Evolutionary conservation across 2,888 invertebrate genomes (phyloP), one percentile per base, ranked within the genome.

Genomic region (Zygothrica quintamaculata): DNA sequence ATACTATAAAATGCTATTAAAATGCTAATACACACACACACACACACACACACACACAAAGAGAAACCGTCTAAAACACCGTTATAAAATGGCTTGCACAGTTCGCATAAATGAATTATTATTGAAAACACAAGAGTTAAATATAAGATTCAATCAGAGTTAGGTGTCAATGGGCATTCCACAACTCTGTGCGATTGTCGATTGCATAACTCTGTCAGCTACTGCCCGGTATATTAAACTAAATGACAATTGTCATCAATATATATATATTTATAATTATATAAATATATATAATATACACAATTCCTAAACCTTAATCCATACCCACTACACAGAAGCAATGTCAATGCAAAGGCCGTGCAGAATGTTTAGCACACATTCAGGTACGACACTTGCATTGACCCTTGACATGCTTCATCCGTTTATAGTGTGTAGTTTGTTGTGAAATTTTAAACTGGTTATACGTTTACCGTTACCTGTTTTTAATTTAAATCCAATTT

Each of bases 201-300:
- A 77, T 86, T 89, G 89, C 87, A 89, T 89, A 89, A 88, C 89
- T 90, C 88, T 90, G 89, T 86, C 77, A 79, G 89, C 84, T 86
- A 87, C 84, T 89, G 84, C 86, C 88, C 81, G 84, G 88, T 80
- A 81, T 79, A 70, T n/a, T 55, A 61, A 44, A 59, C 65, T n/a
- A n/a, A n/a, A 51, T 62, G 70, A 74, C 70, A 5, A 68, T 71
- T 74, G 69, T 71, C 71, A 61, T 22, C 2, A 3, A 22, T 22
- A 22, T 3, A 22, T 5, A 5, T 22, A 5, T 22, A 22, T 22
- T n/a, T n/a, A n/a, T n/a, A n/a, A n/a, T n/a, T 22, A 22, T 22
- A 22, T 22, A 22, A 22, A 22, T 5, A 5, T 22, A 5, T 22
- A 22, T 22, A 22, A n/a, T n/a, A n/a, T n/a, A n/a, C n/a, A n/a